Evolutionary conservation across 2,113 vertebrate species (phyloP).

Genomic region (Leptobrachium leishanense): DNA sequence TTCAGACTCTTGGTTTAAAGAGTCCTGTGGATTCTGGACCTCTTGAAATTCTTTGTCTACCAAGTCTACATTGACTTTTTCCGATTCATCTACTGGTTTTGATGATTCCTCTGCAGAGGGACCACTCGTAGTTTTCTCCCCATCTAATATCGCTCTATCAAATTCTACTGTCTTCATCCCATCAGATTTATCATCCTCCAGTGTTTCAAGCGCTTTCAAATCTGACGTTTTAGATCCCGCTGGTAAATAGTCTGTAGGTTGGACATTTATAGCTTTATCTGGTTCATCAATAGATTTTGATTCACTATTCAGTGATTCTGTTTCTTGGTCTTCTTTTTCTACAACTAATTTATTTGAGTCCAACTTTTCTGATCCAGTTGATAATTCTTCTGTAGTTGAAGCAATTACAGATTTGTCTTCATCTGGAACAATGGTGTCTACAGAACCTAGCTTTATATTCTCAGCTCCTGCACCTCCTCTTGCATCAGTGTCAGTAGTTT

Average conservation of each 20-base stretch:
- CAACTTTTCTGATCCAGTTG: background rate
- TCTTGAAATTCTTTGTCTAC: background rate
- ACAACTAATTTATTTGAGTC: background rate
- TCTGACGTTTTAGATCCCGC: background rate
- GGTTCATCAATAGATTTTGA: too few relatives aligned
- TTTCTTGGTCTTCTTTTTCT: background rate
- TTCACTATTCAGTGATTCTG: background rate
- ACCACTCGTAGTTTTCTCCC: slow-evolving; percentile 4
- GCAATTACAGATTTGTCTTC: background rate
- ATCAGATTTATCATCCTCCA: background rate
- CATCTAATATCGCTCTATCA: background rate
- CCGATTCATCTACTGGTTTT: background rate
- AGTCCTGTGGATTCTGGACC: background rate
- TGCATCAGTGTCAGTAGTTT: background rate
- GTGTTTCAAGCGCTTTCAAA: background rate
- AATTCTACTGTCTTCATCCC: background rate
- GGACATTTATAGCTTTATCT: background rate
- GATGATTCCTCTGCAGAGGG: background rate
- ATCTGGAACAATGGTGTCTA: background rate
- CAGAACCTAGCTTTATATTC: background rate
- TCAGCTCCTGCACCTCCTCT: background rate
- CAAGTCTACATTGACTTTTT: background rate
- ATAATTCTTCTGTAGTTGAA: background rate
- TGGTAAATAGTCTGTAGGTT: background rate
- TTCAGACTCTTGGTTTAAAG: background rate